Conservation (phyloP, 2,797 vertebrate species). For the Notolepis coatsorum region DNA sequence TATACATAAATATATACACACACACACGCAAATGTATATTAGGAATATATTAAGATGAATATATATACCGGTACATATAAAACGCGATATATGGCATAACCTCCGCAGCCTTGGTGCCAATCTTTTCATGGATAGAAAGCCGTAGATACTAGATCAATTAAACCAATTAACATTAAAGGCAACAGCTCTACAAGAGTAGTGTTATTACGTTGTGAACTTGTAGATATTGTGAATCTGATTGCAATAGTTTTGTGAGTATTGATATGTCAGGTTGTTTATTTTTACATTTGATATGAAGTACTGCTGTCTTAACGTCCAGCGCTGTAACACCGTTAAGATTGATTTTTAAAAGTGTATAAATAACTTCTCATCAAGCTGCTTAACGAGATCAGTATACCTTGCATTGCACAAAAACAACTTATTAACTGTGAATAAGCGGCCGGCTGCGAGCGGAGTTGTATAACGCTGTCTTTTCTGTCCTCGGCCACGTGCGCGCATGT, state of each 20-base stretch:
- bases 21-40: constrained; percentile 54
- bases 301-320: constrained; percentile 61
- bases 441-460: constrained; percentile 72
- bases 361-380: constrained; percentile 59
- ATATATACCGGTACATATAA: constrained; percentile 77
- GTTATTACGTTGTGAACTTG: constrained; percentile 77
- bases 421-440: constrained; percentile 80
- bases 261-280: constrained; percentile 74
- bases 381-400: constrained; percentile 69
- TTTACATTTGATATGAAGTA: constrained; percentile 71
- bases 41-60: constrained; percentile 78
- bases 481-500: constrained; percentile 76
- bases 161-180: constrained; percentile 63
- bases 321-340: constrained; percentile 73
- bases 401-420: constrained; percentile 76
- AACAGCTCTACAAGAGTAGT: constrained; percentile 65
- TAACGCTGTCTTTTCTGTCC: constrained; percentile 70
- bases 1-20: constrained; percentile 60
- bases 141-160: constrained; percentile 65
- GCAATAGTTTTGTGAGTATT: constrained; percentile 73
- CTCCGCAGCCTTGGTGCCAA: constrained; percentile 71
- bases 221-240: constrained; percentile 80
- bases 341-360: constrained; percentile 59
- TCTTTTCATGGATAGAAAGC: constrained; percentile 69
- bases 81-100: constrained; percentile 71